Conservation (phyloP, 2,113 vertebrate genomes). For the Cyprinodon tularosa region DNA sequence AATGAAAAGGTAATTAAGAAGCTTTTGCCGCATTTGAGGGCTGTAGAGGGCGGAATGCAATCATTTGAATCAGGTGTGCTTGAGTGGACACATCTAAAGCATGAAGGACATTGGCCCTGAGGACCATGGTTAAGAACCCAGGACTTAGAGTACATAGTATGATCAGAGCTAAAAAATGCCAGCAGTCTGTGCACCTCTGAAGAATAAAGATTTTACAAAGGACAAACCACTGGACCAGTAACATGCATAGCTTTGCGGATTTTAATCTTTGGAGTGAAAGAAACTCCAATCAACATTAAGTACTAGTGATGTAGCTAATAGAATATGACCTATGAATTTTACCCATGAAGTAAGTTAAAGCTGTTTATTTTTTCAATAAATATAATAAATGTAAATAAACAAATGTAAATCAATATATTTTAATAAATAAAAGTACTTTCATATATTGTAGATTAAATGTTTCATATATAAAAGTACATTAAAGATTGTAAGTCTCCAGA, state of each 20-base stretch:
- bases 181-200: constrained; percentile 59
- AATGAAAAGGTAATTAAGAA: too few species aligned
- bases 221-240: constrained; percentile 50
- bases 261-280: constrained; percentile 52
- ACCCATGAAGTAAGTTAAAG: too few species aligned
- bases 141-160: not conserved
- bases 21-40: too few species aligned
- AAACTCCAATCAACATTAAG: constrained; percentile 55
- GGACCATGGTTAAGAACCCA: constrained; percentile 40
- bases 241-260: constrained; percentile 50
- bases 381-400: too few species aligned
- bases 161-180: constrained; percentile 69
- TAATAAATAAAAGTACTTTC: too few species aligned
- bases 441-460: too few species aligned
- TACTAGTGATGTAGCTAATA: constrained; percentile 48
- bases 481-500: constrained; percentile 9
- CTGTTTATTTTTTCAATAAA: too few species aligned
- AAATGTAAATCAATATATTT: too few species aligned
- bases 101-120: too few species aligned
- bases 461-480: not conserved
- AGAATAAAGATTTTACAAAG: constrained; percentile 58
- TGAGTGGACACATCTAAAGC: too few species aligned
- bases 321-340: constrained; percentile 23
- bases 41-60: too few species aligned
- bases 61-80: too few species aligned